phyloP scores from a whole-genome alignment of 2,888 invertebrate genomes.

The Ctenicera cuprea region DNA sequence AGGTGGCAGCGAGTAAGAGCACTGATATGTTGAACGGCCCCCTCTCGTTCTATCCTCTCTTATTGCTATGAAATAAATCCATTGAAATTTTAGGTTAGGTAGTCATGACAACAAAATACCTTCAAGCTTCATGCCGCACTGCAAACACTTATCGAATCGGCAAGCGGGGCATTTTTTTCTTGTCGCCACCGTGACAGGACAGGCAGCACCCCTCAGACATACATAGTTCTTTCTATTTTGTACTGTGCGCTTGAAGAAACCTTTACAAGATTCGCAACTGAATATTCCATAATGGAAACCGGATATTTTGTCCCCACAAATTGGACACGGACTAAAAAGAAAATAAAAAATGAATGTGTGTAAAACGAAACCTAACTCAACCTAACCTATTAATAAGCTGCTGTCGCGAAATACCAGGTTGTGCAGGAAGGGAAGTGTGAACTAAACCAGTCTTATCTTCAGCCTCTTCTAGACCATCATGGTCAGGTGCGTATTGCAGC shows the following conservation, averaged over 20 bases:
- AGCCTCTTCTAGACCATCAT: conserved; percentile 70
- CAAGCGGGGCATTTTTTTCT: conserved; percentile 98
- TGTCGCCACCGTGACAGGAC: conserved; percentile 94
- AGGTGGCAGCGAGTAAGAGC: conserved; percentile 91
- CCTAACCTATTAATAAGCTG: conserved; percentile 87
- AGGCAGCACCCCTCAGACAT: conserved; percentile 91
- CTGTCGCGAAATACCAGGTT: conserved; percentile 89
- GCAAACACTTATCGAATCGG: conserved; percentile 95
- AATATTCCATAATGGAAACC: conserved; percentile 99
- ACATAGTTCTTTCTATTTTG: conserved; percentile 98
- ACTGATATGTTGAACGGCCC: conserved; percentile 96
- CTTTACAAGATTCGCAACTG: conserved; percentile 98
- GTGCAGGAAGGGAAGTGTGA: conserved; percentile 76
- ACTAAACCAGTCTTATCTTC: conserved; percentile 74
- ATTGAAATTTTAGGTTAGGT: conserved; percentile 11
- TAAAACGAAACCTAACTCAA: not conserved
- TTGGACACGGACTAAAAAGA: conserved; percentile 88
- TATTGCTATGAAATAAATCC: conserved; percentile 79
- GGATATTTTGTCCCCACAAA: conserved; percentile 96
- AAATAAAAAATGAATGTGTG: conserved; percentile 31
- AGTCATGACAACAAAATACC: conserved; percentile 74
- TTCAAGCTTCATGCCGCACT: conserved; percentile 97
- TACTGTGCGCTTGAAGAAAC: conserved; percentile 98
- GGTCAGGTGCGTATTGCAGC: conserved; percentile 61
- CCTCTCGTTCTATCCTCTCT: conserved; percentile 96